Conservation (phyloP, 2,888 invertebrate species). For the Hemicrepidius hirtus region DNA sequence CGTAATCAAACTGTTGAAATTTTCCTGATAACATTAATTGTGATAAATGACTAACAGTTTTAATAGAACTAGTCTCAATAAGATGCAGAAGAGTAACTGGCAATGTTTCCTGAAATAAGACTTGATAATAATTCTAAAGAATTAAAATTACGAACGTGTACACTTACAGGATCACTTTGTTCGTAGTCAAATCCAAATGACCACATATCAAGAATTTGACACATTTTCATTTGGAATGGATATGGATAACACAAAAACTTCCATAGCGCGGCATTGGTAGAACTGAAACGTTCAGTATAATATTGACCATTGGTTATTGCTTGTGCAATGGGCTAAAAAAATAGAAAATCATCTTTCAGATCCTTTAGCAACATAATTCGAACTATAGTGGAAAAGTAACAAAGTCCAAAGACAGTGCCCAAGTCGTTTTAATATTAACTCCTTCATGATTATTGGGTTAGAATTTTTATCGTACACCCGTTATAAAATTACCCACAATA, state of each 20-base stretch:
- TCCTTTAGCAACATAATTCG: background rate
- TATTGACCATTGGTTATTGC: slow-evolving; percentile 1
- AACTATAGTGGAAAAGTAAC: too few relatives aligned
- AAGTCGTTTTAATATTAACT: too few relatives aligned
- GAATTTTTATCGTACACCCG: too few relatives aligned
- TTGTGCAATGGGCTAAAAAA: slow-evolving; percentile 20
- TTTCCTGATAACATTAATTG: slow-evolving; percentile 63
- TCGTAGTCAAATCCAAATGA: slow-evolving; percentile 54
- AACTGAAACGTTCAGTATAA: background rate
- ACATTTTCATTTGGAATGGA: slow-evolving; percentile 49
- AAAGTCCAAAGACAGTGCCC: too few relatives aligned
- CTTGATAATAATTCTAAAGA: slow-evolving; percentile 1
- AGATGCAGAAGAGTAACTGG: slow-evolving; percentile 67
- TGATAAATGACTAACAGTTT: slow-evolving; percentile 64
- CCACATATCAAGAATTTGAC: slow-evolving; percentile 47
- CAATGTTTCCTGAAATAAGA: slow-evolving; percentile 64
- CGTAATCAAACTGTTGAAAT: slow-evolving; percentile 78
- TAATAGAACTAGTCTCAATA: slow-evolving; percentile 66
- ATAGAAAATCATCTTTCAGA: background rate
- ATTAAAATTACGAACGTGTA: background rate
- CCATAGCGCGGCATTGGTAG: background rate
- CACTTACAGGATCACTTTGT: slow-evolving; percentile 58
- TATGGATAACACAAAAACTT: slow-evolving; percentile 31
- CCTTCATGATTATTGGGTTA: too few relatives aligned
- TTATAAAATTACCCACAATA: too few relatives aligned